Percentiles rank a stretch among this genome's conserved stretches.
Conservation (phyloP, 2,797 vertebrate species). For the Enteromius thamalakanensis region DNA sequence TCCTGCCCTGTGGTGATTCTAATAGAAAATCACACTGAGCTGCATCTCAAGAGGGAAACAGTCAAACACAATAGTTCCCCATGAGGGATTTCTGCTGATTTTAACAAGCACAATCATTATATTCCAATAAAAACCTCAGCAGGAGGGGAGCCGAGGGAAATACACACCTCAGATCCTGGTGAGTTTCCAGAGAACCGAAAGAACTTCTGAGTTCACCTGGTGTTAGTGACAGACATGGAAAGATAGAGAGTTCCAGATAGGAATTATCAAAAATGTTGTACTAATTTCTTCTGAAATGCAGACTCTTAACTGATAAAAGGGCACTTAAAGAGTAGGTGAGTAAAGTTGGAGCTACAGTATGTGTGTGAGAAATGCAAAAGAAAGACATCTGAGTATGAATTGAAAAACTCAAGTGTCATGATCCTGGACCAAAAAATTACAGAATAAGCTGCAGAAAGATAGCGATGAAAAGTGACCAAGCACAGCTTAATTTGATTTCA, state of each 20-base stretch:
- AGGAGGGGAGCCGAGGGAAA: constrained; percentile 2
- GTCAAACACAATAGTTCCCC: constrained; percentile 26
- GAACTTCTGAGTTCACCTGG: neutral
- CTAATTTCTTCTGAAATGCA: neutral
- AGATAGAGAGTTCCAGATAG: neutral
- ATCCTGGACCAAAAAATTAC: neutral
- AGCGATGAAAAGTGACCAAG: neutral
- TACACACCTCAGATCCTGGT: constrained; percentile 3
- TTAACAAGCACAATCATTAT: constrained; percentile 21
- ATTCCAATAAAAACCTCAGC: constrained; percentile 25
- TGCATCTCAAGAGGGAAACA: neutral
- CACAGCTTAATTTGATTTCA: neutral
- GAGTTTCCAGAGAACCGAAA: constrained; percentile 1
- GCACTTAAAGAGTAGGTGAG: neutral
- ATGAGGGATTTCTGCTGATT: constrained; percentile 17
- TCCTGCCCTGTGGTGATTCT: neutral
- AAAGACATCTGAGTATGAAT: neutral
- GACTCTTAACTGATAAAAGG: neutral
- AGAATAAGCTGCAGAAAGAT: neutral
- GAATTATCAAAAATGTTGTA: neutral
- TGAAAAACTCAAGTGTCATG: neutral
- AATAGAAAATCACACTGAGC: neutral
- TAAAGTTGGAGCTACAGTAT: neutral
- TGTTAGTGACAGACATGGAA: neutral
- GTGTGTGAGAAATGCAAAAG: neutral